These are phyloP conservation scores for Spodoptera exigua DNA, from an alignment of 2,888 invertebrate genomes.

Conservation along the genomic window DNA sequence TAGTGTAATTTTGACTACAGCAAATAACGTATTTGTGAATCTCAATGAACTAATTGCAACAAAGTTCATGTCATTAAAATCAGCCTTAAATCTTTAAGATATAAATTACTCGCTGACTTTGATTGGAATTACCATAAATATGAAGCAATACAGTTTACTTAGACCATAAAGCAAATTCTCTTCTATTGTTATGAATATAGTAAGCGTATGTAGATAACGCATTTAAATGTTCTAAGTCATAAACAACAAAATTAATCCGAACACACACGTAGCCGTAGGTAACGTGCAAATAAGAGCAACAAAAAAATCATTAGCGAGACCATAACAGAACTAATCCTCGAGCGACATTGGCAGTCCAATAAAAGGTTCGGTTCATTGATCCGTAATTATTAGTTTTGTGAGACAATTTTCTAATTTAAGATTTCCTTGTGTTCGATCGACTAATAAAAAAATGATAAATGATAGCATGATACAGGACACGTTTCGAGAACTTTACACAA, in stretches of 20 bases:
- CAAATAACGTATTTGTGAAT: neutral
- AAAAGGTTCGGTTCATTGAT: conserved; percentile 56
- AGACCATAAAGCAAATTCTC: conserved; percentile 44
- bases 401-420: conserved; percentile 57
- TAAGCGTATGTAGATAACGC: conserved; percentile 10
- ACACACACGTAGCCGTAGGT: conserved; percentile 8
- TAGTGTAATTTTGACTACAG: neutral
- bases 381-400: conserved; percentile 56
- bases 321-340: conserved; percentile 39
- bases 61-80: neutral
- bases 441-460: too few relatives aligned
- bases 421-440: conserved; percentile 47
- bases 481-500: conserved; percentile 41
- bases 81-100: conserved; percentile 8
- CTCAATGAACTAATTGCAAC: neutral
- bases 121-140: conserved; percentile 41
- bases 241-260: conserved; percentile 35
- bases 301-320: conserved; percentile 43
- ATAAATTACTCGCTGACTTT: conserved; percentile 19
- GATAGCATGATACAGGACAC: conserved; percentile 48
- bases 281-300: conserved; percentile 22
- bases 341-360: conserved; percentile 49
- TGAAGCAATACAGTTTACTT: conserved; percentile 36
- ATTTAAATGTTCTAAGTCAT: conserved; percentile 29
- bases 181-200: conserved; percentile 40